These are phyloP conservation scores for Stenichneumon culpator DNA, from an alignment of 2,888 invertebrate species.

Conservation along the genomic window DNA sequence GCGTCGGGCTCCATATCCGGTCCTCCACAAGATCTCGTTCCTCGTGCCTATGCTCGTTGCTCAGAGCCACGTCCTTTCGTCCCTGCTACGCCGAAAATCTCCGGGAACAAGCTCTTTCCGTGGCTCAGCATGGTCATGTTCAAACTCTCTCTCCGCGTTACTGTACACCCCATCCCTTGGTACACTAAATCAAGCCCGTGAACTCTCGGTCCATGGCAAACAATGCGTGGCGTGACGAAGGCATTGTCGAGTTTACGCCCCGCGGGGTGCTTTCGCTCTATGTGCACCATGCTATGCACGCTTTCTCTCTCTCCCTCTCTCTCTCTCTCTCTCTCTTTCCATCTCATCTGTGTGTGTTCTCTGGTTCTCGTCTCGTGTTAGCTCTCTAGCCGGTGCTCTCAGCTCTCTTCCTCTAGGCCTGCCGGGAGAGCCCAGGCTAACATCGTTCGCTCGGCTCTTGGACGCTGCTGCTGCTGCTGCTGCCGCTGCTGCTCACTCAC, in stretches of 20 bases:
- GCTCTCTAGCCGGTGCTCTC: slow-evolving; percentile 47
- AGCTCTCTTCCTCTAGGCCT: slow-evolving; percentile 27
- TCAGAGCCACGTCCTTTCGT: slow-evolving; percentile 48
- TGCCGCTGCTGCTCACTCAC: slow-evolving; percentile 74
- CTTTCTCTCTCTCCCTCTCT: slow-evolving; percentile 36
- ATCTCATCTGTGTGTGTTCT: slow-evolving; percentile 31
- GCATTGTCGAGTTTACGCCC: slow-evolving; percentile 84
- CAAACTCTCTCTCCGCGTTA: slow-evolving; percentile 14
- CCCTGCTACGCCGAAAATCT: slow-evolving; percentile 75
- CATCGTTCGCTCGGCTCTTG: slow-evolving; percentile 60
- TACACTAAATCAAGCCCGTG: slow-evolving; percentile 80
- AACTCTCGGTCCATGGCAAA: slow-evolving; percentile 81
- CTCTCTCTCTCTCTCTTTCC: slow-evolving; percentile 43
- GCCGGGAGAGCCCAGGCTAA: slow-evolving; percentile 44
- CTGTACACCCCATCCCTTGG: slow-evolving; percentile 63
- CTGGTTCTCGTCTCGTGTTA: slow-evolving; percentile 43
- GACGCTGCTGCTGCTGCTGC: slow-evolving; percentile 34
- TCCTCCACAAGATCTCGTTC: not conserved
- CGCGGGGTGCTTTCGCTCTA: slow-evolving; percentile 76
- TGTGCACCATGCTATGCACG: slow-evolving; percentile 52
- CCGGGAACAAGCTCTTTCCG: slow-evolving; percentile 80
- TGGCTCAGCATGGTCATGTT: slow-evolving; percentile 69
- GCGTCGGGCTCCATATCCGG: slow-evolving; percentile 1
- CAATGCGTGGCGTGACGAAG: slow-evolving; percentile 84
- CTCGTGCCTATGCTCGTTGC: not conserved